Evolutionary conservation across 2,888 invertebrate species (phyloP).

Genomic region (Tipula vernalis): DNA sequence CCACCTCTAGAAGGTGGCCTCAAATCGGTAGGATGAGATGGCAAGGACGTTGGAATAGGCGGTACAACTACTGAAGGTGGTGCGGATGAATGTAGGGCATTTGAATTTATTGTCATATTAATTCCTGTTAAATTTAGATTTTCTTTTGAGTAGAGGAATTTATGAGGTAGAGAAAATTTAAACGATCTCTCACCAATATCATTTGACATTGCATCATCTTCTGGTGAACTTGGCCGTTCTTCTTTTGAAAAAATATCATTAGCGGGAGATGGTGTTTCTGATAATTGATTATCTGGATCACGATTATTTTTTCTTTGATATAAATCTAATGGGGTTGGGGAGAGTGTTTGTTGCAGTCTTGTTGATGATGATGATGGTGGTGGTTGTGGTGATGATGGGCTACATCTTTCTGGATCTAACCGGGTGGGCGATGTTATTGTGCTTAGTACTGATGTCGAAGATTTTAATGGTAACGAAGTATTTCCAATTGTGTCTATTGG

Average conservation of each 20-base stretch:
- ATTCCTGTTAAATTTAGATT: slow-evolving; percentile 30
- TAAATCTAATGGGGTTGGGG: slow-evolving; percentile 33
- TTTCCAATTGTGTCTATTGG: slow-evolving; percentile 21
- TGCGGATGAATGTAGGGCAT: slow-evolving; percentile 23
- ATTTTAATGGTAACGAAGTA: slow-evolving; percentile 21
- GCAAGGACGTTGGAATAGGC: slow-evolving; percentile 25
- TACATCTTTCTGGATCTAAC: slow-evolving; percentile 26
- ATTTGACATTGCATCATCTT: slow-evolving; percentile 45
- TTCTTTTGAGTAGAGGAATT: slow-evolving; percentile 6
- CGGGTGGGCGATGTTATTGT: neutral
- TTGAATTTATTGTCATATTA: slow-evolving; percentile 48
- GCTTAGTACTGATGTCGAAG: slow-evolving; percentile 18
- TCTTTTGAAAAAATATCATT: slow-evolving; percentile 17
- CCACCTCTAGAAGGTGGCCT: slow-evolving; percentile 28
- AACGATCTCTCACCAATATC: slow-evolving; percentile 39
- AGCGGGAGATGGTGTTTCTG: slow-evolving; percentile 21
- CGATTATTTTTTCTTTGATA: slow-evolving; percentile 29
- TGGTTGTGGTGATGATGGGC: slow-evolving; percentile 27
- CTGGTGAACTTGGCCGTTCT: slow-evolving; percentile 41
- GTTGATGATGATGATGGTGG: slow-evolving; percentile 28
- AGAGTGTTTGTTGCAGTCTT: slow-evolving; percentile 17
- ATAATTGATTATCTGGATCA: slow-evolving; percentile 16
- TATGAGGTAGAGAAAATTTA: slow-evolving; percentile 22
- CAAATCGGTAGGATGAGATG: slow-evolving; percentile 13
- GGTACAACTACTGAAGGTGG: slow-evolving; percentile 30